Conservation (phyloP, 2,113 vertebrate genomes). For the Numenius arquata region DNA sequence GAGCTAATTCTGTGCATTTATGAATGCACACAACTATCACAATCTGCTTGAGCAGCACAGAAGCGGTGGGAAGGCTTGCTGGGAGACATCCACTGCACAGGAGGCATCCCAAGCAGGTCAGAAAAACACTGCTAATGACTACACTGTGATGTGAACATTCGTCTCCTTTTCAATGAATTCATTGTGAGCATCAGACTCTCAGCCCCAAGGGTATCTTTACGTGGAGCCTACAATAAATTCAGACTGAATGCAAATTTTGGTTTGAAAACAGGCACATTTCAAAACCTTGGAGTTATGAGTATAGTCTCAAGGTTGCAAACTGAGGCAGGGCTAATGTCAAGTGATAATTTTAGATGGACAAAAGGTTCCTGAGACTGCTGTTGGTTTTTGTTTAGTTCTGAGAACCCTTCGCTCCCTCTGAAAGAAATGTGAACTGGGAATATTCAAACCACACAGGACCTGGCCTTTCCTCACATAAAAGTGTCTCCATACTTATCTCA, state of each 20-base stretch:
- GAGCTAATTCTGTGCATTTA: not conserved
- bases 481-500: fast-evolving
- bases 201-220: not conserved
- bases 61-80: not conserved
- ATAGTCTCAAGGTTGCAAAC: not conserved
- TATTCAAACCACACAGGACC: not conserved
- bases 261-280: not conserved
- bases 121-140: not conserved
- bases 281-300: not conserved
- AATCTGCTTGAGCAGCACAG: not conserved
- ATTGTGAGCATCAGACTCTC: not conserved
- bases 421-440: not conserved
- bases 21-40: not conserved
- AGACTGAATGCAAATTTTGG: not conserved
- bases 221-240: not conserved
- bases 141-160: not conserved
- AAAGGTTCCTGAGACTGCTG: not conserved
- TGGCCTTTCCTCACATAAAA: not conserved
- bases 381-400: not conserved
- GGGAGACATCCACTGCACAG: not conserved
- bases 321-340: not conserved
- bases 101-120: not conserved
- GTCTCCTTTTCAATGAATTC: not conserved
- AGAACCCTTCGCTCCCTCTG: not conserved
- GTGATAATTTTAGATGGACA: not conserved